A percentile compares a stretch with the other conserved stretches of the same genome.
Conservation (phyloP, 2,888 invertebrate species). For the Lacanobia oleracea region DNA sequence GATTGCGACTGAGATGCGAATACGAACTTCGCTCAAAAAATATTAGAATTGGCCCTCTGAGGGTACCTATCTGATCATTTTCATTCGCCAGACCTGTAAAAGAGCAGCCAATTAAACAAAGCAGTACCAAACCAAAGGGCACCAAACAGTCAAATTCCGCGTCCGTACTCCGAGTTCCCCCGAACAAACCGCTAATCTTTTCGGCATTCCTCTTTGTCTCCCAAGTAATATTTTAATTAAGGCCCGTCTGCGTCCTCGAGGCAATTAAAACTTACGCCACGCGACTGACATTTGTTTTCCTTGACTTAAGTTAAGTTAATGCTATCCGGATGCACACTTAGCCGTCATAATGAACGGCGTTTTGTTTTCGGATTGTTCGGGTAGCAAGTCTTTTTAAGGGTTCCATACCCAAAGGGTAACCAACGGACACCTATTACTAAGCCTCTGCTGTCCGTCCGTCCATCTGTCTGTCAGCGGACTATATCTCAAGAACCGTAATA, state of each 20-base stretch:
- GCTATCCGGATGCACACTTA: conserved; percentile 74
- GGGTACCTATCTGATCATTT: not conserved
- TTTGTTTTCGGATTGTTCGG: too few species aligned
- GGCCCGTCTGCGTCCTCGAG: conserved; percentile 70
- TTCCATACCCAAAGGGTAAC: too few species aligned
- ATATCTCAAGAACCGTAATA: too few species aligned
- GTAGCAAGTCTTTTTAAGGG: too few species aligned
- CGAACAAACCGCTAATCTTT: conserved; percentile 80
- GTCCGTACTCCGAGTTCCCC: conserved; percentile 43
- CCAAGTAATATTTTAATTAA: conserved; percentile 86
- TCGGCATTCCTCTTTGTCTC: conserved; percentile 80
- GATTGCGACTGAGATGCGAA: too few species aligned
- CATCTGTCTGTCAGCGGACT: too few species aligned
- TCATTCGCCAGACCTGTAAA: not conserved
- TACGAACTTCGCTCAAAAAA: too few species aligned
- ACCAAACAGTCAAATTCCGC: conserved; percentile 21
- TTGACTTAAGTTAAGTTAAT: conserved; percentile 74
- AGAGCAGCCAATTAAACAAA: conserved; percentile 4
- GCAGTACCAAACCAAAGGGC: not conserved
- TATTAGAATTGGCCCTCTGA: too few species aligned
- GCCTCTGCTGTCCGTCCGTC: too few species aligned
- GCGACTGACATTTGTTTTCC: conserved; percentile 81
- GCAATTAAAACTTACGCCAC: conserved; percentile 85
- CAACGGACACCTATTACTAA: too few species aligned
- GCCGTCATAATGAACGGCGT: too few species aligned